phyloP scores from a whole-genome alignment of 2,888 invertebrate species.

The Acanthopleura granulata region DNA sequence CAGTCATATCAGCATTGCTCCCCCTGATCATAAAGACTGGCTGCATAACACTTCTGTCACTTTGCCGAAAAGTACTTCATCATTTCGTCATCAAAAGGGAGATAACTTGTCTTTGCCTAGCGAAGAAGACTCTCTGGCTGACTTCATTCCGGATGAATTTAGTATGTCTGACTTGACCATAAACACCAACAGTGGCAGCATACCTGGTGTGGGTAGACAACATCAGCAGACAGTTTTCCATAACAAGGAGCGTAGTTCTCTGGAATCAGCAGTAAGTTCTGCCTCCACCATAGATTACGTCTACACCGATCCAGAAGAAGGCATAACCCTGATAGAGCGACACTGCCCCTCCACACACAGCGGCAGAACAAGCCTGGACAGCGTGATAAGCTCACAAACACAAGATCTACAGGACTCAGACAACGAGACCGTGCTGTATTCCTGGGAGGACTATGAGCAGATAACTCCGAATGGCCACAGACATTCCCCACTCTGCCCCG shows the following conservation, averaged over 20 bases:
- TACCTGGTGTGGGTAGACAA: not conserved
- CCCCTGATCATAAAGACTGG: not conserved
- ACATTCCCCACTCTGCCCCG: not conserved
- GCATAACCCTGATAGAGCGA: constrained; percentile 51
- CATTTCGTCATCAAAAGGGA: not conserved
- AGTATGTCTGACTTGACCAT: constrained; percentile 12
- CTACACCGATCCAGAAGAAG: constrained; percentile 52
- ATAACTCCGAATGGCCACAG: not conserved
- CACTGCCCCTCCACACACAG: constrained; percentile 52
- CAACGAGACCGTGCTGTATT: constrained; percentile 47
- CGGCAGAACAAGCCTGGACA: constrained; percentile 47
- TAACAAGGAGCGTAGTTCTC: constrained; percentile 15
- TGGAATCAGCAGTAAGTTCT: constrained; percentile 43
- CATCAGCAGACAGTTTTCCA: not conserved
- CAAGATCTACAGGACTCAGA: constrained; percentile 34
- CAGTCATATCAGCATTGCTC: not conserved
- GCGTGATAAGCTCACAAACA: constrained; percentile 33
- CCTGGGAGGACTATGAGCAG: constrained; percentile 40
- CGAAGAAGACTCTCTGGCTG: not conserved
- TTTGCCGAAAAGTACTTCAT: too few relatives aligned
- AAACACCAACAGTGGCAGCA: not conserved
- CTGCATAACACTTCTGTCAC: too few relatives aligned
- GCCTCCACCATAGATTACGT: constrained; percentile 49
- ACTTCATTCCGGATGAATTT: constrained; percentile 3
- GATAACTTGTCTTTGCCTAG: not conserved